A percentile compares a stretch with the other conserved stretches of the same genome.
Evolutionary conservation across 2,888 invertebrate species (phyloP).

Genomic region (Deilephila porcellus): DNA sequence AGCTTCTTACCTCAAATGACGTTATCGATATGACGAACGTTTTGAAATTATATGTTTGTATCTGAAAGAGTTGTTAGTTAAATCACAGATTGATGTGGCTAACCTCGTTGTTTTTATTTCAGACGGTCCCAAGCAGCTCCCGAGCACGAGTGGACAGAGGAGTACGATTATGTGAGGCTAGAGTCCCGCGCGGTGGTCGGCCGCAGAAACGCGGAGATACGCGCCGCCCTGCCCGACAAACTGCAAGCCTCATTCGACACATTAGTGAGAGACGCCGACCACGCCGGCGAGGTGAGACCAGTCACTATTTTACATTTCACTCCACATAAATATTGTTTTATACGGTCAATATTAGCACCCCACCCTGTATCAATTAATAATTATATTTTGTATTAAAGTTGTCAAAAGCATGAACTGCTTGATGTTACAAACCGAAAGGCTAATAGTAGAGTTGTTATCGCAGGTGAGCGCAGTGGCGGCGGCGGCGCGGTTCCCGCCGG

Average conservation of each 20-base stretch:
- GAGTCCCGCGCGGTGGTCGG: constrained; percentile 90
- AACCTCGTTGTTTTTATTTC: constrained; percentile 30
- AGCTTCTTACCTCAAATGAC: no score
- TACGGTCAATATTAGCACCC: no score
- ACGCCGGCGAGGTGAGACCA: constrained; percentile 73
- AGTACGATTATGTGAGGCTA: constrained; percentile 96
- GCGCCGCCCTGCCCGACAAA: constrained; percentile 89
- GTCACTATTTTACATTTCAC: not conserved
- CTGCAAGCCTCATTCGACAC: constrained; percentile 90
- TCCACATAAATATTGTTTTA: no score
- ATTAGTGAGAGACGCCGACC: constrained; percentile 89
- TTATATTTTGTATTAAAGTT: no score
- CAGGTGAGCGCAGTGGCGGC: constrained; percentile 82
- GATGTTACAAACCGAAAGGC: not conserved
- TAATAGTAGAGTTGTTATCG: constrained; percentile 9
- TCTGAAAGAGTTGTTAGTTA: no score
- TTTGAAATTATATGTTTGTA: no score
- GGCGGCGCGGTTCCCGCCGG: constrained; percentile 86
- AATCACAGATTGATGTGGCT: not conserved
- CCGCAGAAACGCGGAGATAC: constrained; percentile 89
- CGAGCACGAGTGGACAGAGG: constrained; percentile 89
- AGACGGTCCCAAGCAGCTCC: constrained; percentile 73
- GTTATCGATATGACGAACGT: no score
- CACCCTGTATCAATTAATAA: no score
- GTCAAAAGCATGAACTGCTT: not conserved